Base-by-base conservation (phyloP, 2,797 vertebrate genomes). In the Parambassis ranga region DNA sequence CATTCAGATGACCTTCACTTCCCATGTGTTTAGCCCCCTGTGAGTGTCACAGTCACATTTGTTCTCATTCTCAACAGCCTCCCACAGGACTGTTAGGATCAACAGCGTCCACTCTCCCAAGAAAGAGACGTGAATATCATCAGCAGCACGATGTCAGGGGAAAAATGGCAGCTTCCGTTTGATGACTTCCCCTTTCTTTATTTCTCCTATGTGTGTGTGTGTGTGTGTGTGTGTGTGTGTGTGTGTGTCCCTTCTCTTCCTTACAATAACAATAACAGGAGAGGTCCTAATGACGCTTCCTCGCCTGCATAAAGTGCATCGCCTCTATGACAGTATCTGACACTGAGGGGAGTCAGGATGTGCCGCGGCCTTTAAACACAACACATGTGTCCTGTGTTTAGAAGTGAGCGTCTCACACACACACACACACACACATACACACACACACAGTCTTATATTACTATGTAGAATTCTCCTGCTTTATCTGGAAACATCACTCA, bases 251-350 rank as follows among this genome's bases (percentile, higher is more conserved):
- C 55, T 6, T 66, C 49, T 83, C 57, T 73, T 79, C 71, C 77
- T 70, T 72, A 59, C 56, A 28, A 74, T 56, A 83, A 85, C 87
- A 83, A 82, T 52, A 82, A 75, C 82, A 85, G 58, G 56, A 75
- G 61, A 77, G 23, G 56, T 56, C 52, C 5, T 39, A 1, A 18
- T 15, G 33, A 44, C 7, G n/a, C 32, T 57, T 71, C 43, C 71
- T 67, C 7, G 8, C 46, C 23, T 13, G 20, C 36, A 20, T 16
- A 9, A 46, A n/a, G 4, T 41, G 22, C 7, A 10, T 7, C 2
- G 20, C 22, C 35, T 37, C 13, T 24, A n/a, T n/a, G n/a, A 36
- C 27, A 10, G 23, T 7, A 23, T 43, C 14, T 24, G 30, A 56
- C 18, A 19, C 31, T 2, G 24, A 7, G 9, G 11, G 28, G 23